phyloP scores from a whole-genome alignment of 2,113 vertebrate genomes.

The Muntiacus muntjak region DNA sequence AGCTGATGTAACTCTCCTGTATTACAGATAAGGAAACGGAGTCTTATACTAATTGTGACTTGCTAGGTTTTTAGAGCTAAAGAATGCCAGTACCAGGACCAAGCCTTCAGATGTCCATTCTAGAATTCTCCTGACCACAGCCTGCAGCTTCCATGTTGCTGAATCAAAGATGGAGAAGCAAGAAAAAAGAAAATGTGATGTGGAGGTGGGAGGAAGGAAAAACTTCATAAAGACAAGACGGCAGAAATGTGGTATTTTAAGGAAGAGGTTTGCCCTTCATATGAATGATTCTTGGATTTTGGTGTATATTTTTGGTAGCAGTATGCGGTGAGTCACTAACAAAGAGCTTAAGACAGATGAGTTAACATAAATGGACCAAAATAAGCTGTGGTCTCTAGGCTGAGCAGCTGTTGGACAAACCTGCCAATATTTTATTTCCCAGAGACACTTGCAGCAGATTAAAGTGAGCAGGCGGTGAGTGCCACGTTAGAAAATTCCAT shows the following conservation, averaged over 20 bases:
- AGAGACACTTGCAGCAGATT: constrained; percentile 68
- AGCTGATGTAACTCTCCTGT: neutral
- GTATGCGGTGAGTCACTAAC: constrained; percentile 73
- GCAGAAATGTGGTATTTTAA: constrained; percentile 70
- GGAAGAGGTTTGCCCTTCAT: constrained; percentile 68
- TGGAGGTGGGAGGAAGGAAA: constrained; percentile 60
- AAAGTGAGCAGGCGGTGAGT: constrained; percentile 60
- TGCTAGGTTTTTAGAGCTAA: constrained; percentile 31
- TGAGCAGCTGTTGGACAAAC: constrained; percentile 74
- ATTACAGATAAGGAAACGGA: neutral
- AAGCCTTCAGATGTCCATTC: neutral
- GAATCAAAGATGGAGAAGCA: constrained; percentile 55
- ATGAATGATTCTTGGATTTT: constrained; percentile 73
- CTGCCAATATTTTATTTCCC: constrained; percentile 78
- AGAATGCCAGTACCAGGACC: neutral
- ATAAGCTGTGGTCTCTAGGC: constrained; percentile 74
- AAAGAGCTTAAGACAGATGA: constrained; percentile 74
- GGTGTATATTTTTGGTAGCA: constrained; percentile 71
- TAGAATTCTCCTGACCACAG: constrained; percentile 20
- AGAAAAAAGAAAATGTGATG: constrained; percentile 64
- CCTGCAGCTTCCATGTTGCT: neutral
- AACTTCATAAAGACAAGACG: constrained; percentile 64
- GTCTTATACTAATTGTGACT: neutral
- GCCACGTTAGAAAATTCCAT: constrained; percentile 68
- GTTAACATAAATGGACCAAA: constrained; percentile 72